A percentile compares a stretch with the other conserved stretches of the same genome.
Conservation (phyloP, 2,888 invertebrate species). For the Epistrophe eligans region DNA sequence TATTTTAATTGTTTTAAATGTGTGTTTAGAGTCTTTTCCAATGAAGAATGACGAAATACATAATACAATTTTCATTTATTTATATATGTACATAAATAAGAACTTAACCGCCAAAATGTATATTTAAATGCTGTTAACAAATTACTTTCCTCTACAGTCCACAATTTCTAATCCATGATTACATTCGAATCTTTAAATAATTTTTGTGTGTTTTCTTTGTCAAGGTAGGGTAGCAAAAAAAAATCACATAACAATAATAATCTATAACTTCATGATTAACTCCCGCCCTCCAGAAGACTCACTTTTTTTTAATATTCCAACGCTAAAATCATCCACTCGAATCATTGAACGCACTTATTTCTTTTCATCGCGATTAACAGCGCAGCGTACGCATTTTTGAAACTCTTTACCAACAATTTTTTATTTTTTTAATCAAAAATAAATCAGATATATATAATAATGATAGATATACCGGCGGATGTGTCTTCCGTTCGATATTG, state of each 20-base stretch:
- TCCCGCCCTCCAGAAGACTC: neutral
- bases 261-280: too few relatives aligned
- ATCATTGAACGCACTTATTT: neutral
- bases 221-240: neutral
- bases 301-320: conserved; percentile 1
- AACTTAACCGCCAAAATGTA: too few relatives aligned
- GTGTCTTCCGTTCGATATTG: conserved; percentile 82
- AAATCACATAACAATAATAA: neutral
- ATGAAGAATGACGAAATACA: too few relatives aligned
- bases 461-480: conserved; percentile 45
- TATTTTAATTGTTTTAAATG: too few relatives aligned
- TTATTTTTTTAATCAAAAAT: neutral
- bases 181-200: too few relatives aligned
- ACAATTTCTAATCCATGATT: too few relatives aligned
- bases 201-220: too few relatives aligned
- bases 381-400: neutral
- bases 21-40: too few relatives aligned
- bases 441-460: neutral
- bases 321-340: neutral
- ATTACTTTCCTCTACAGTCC: too few relatives aligned
- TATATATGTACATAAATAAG: too few relatives aligned
- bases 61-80: too few relatives aligned
- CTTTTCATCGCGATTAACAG: neutral
- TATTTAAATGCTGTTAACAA: too few relatives aligned
- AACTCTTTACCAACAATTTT: neutral